These are phyloP conservation scores for Crocallis elinguaria DNA, from an alignment of 2,888 invertebrate genomes.

Conservation along the genomic window DNA sequence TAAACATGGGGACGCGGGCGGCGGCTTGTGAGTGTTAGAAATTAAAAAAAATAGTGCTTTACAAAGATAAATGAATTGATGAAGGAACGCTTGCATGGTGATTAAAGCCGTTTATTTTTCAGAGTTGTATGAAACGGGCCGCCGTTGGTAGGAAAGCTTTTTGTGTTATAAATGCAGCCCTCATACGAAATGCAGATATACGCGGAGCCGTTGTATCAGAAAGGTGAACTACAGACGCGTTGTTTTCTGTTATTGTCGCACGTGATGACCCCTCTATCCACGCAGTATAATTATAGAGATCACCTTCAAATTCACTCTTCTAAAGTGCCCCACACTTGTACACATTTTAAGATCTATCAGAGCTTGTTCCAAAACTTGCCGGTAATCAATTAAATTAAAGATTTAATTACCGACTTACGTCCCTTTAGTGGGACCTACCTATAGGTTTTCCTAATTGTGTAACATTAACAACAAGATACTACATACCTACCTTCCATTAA, in stretches of 20 bases:
- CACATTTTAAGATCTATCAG: neutral
- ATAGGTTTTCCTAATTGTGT: too few relatives aligned
- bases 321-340: neutral
- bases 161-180: conserved; percentile 76
- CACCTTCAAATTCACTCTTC: conserved; percentile 30
- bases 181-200: conserved; percentile 69
- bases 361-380: too few relatives aligned
- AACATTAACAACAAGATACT: too few relatives aligned
- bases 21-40: conserved; percentile 91
- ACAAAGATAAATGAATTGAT: conserved; percentile 29
- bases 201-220: conserved; percentile 74
- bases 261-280: conserved; percentile 31
- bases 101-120: conserved; percentile 79
- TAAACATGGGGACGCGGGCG: conserved; percentile 96
- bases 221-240: conserved; percentile 69
- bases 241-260: conserved; percentile 35
- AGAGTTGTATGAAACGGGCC: conserved; percentile 67
- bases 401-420: too few relatives aligned
- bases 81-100: conserved; percentile 70
- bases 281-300: conserved; percentile 27
- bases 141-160: conserved; percentile 76
- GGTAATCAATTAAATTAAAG: too few relatives aligned
- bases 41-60: conserved; percentile 19
- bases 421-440: too few relatives aligned
- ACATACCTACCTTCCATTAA: too few relatives aligned